phyloP scores from a whole-genome alignment of 2,888 invertebrate genomes.

The Oeneis ivallda region DNA sequence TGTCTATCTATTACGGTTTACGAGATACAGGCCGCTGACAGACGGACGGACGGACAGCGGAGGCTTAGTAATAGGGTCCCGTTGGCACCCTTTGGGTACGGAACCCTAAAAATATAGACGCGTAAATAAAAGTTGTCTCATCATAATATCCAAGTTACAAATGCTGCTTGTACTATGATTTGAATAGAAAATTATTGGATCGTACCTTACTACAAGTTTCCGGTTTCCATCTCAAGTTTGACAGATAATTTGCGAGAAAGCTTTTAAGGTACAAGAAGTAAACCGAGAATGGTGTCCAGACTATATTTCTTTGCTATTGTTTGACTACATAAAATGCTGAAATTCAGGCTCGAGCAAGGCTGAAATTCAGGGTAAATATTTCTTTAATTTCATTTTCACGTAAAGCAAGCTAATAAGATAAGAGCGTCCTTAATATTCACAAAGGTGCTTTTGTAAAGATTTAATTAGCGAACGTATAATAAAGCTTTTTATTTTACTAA shows the following conservation, averaged over 20 bases:
- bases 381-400: not conserved
- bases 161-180: no score
- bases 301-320: not conserved
- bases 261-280: not conserved
- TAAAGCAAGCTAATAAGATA: conserved; percentile 9
- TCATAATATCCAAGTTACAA: no score
- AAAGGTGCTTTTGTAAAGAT: not conserved
- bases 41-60: no score
- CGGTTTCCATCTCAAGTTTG: not conserved
- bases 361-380: conserved; percentile 10
- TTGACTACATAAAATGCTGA: conserved; percentile 2
- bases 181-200: no score
- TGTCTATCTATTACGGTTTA: no score
- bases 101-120: no score
- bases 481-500: conserved; percentile 7
- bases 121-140: no score
- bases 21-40: no score
- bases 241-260: not conserved
- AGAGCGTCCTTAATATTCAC: conserved; percentile 8
- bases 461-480: conserved; percentile 4
- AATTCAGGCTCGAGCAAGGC: not conserved
- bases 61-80: no score
- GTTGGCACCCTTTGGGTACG: no score
- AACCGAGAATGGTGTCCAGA: not conserved
- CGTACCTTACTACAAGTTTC: no score